Base-by-base conservation (phyloP, 2,797 vertebrate species). In the Coregonus sp. region DNA sequence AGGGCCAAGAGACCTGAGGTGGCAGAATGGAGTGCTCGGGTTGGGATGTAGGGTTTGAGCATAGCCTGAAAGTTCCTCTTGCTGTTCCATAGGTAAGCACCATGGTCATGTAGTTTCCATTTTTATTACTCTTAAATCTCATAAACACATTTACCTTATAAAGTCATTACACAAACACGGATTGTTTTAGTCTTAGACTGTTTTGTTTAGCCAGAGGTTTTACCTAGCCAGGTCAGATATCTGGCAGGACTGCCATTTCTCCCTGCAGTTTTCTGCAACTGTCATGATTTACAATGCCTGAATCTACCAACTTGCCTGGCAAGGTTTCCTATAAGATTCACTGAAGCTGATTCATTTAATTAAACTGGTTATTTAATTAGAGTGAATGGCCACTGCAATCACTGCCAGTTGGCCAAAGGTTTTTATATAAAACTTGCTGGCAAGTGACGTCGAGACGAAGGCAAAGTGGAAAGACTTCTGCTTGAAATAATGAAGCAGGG, bases 341-440 rank as follows among this genome's bases (percentile, higher is more conserved):
- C 61, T n/a, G 69, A 15, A 50, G 47, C 73, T 75, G 40, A 15
- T 75, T 79, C 54, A 65, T 75, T 72, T 79, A 75, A 79, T 79
- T 75, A 72, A 59, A 79, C 68, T 66, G 25, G 37, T 79, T n/a
- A 72, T 72, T 80, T 75, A 72, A 75, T 80, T 80, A 72, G 31
- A 25, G 59, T 56, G n/a, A 80, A 80, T 72, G 69, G 61, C 18
- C 51, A 54, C 31, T 51, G 33, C 59, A 69, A 16, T 33, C 67
- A 69, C 67, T 1, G 35, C 33, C 15, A 25, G 35, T n/a, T 12
- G 29, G 65, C 65, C 31, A 25, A 14, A 33, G 33, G 29, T 14
- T 16, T 14, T 16, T 5, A 66, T 15, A n/a, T 59, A 59, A 59
- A 20, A 20, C 18, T n/a, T 59, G 56, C n/a, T 9, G 15, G 56